These are phyloP conservation scores for Xanthostigma xanthostigma DNA, from an alignment of 2,888 invertebrate genomes.

Conservation along the genomic window DNA sequence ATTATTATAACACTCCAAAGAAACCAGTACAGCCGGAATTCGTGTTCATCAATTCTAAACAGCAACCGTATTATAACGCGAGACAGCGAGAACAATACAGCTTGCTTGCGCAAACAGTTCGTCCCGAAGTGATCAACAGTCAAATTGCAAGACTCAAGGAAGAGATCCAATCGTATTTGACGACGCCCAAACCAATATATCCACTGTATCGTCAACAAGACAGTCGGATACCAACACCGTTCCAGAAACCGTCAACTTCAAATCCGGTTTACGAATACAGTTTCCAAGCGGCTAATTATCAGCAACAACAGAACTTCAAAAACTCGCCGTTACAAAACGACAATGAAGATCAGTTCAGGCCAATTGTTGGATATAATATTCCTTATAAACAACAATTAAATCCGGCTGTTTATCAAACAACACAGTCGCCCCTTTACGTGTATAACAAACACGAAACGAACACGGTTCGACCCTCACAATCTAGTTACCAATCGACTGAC, in stretches of 20 bases:
- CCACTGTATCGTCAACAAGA: conserved; percentile 10
- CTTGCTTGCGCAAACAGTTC: conserved; percentile 19
- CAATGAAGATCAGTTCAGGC: conserved; percentile 43
- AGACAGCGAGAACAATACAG: conserved; percentile 14
- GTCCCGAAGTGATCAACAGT: conserved; percentile 42
- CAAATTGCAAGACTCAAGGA: conserved; percentile 51
- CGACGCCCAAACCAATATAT: conserved; percentile 34
- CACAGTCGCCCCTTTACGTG: conserved; percentile 26
- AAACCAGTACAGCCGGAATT: conserved; percentile 6
- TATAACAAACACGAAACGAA: not conserved
- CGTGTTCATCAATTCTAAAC: not conserved
- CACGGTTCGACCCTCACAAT: conserved; percentile 22
- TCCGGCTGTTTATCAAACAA: conserved; percentile 7
- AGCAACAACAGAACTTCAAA: conserved; percentile 30
- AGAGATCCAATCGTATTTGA: conserved; percentile 43
- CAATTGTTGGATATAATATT: conserved; percentile 37
- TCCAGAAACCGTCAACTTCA: conserved; percentile 36
- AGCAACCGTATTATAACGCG: conserved; percentile 22
- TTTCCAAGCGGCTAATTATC: conserved; percentile 45
- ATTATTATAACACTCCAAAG: conserved; percentile 6
- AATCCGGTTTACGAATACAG: conserved; percentile 60
- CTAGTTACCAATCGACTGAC: conserved; percentile 10
- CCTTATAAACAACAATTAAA: conserved; percentile 10
- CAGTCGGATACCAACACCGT: conserved; percentile 17
- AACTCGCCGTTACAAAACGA: conserved; percentile 27